Conservation (phyloP, 1,140 invertebrate species). For the Capitella teleta region DNA sequence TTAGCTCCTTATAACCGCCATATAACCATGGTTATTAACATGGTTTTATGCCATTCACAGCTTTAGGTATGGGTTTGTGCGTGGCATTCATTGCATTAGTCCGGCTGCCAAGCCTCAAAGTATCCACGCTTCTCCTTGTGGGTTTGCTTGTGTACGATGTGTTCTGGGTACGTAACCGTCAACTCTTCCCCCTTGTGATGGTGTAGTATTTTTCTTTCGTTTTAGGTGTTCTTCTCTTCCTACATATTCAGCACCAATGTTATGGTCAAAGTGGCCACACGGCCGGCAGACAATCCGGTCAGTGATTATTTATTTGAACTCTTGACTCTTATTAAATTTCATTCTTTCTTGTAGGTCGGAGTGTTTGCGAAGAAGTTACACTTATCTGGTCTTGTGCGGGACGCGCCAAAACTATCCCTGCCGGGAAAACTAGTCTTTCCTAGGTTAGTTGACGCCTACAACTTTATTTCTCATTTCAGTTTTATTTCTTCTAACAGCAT, state of each 20-base stretch:
- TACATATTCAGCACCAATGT: constrained; percentile 98
- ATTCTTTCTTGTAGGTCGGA: constrained; percentile 40
- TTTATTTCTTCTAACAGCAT: constrained; percentile 52
- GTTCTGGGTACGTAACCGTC: constrained; percentile 71
- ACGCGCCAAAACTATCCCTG: constrained; percentile 85
- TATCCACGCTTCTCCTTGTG: constrained; percentile 85
- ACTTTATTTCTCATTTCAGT: too few species aligned
- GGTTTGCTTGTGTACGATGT: constrained; percentile 93
- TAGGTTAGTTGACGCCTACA: constrained; percentile 30
- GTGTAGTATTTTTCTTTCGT: too few species aligned
- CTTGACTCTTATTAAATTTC: not conserved
- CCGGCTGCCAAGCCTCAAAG: constrained; percentile 86
- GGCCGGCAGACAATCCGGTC: constrained; percentile 91
- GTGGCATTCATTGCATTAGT: constrained; percentile 96
- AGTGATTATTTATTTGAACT: not conserved
- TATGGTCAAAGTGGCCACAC: constrained; percentile 88
- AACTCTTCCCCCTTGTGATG: too few species aligned
- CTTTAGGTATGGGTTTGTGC: constrained; percentile 92
- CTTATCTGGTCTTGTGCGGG: constrained; percentile 69
- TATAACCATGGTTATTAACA: not conserved
- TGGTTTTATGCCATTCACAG: constrained; percentile 40
- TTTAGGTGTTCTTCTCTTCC: constrained; percentile 81
- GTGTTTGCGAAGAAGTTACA: constrained; percentile 83
- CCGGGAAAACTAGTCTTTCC: constrained; percentile 96
- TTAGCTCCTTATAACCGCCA: constrained; percentile 29